These are phyloP conservation scores for Bombus consobrinus DNA, from an alignment of 1,140 invertebrate genomes.

Conservation along the genomic window DNA sequence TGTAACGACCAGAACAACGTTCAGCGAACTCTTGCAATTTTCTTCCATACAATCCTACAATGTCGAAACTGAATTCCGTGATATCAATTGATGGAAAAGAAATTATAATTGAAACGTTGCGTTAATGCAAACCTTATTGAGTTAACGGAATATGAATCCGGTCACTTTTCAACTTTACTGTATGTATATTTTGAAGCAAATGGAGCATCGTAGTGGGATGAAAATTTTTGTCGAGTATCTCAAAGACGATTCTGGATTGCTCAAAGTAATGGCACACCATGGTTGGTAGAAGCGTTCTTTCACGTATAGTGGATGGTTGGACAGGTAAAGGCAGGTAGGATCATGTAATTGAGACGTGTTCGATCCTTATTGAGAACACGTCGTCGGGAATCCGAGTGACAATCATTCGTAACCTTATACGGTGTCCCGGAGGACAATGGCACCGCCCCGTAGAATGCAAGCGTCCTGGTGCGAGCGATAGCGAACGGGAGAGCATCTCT, in stretches of 20 bases:
- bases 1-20: too few relatives aligned
- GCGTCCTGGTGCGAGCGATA: conserved; percentile 58
- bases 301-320: conserved; percentile 19
- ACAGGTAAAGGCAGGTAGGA: conserved; percentile 57
- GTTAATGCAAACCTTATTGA: too few relatives aligned
- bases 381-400: conserved; percentile 58
- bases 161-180: too few relatives aligned
- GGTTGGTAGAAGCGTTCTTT: conserved; percentile 9
- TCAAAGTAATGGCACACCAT: not conserved
- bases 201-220: too few relatives aligned
- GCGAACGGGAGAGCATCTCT: conserved; percentile 52
- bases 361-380: conserved; percentile 34
- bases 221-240: too few relatives aligned
- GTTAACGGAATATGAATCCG: too few relatives aligned
- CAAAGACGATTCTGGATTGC: not conserved
- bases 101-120: too few relatives aligned
- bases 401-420: conserved; percentile 65
- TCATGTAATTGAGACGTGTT: conserved; percentile 65
- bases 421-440: conserved; percentile 48
- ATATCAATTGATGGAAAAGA: too few relatives aligned
- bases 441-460: conserved; percentile 54
- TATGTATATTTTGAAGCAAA: too few relatives aligned
- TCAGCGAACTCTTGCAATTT: too few relatives aligned
- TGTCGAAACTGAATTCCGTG: too few relatives aligned
- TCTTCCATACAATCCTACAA: too few relatives aligned